These are phyloP conservation scores for Mythimna pallens DNA, from an alignment of 2,888 invertebrate genomes.

Conservation along the genomic window DNA sequence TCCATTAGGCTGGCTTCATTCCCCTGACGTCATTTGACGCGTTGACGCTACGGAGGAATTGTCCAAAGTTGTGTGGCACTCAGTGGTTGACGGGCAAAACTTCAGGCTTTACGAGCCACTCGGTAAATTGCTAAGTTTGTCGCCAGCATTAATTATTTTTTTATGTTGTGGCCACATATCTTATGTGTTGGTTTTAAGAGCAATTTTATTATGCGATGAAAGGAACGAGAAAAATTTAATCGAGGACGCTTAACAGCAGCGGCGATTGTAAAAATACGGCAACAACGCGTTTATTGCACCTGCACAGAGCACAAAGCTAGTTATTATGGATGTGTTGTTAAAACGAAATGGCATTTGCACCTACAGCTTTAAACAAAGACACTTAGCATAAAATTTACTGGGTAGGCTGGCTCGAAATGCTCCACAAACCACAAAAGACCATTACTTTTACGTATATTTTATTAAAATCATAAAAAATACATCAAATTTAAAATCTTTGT, in stretches of 20 bases:
- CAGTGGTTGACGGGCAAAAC: conserved; percentile 60
- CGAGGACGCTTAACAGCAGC: not conserved
- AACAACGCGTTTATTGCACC: conserved; percentile 11
- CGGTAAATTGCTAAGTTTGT: conserved; percentile 72
- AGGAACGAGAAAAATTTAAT: conserved; percentile 17
- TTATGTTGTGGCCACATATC: conserved; percentile 62
- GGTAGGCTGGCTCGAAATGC: not conserved
- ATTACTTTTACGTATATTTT: conserved; percentile 6
- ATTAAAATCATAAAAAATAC: conserved; percentile 36
- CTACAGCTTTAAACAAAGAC: not conserved
- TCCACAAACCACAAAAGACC: conserved; percentile 7
- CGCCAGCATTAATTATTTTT: conserved; percentile 71
- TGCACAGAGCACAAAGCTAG: not conserved
- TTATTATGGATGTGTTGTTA: conserved; percentile 6
- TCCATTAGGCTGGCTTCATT: conserved; percentile 60
- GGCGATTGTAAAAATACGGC: conserved; percentile 21
- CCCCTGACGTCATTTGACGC: conserved; percentile 58
- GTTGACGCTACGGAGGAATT: conserved; percentile 50
- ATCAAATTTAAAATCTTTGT: conserved; percentile 40
- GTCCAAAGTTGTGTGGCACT: conserved; percentile 61
- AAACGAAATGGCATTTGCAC: conserved; percentile 10
- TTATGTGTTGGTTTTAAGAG: conserved; percentile 21
- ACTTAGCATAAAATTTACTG: conserved; percentile 14
- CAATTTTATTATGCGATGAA: conserved; percentile 19
- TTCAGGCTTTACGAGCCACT: conserved; percentile 70